Conservation (phyloP, 37 sponge, comb jelly and placozoan species). For the Aplysina aerophoba region DNA sequence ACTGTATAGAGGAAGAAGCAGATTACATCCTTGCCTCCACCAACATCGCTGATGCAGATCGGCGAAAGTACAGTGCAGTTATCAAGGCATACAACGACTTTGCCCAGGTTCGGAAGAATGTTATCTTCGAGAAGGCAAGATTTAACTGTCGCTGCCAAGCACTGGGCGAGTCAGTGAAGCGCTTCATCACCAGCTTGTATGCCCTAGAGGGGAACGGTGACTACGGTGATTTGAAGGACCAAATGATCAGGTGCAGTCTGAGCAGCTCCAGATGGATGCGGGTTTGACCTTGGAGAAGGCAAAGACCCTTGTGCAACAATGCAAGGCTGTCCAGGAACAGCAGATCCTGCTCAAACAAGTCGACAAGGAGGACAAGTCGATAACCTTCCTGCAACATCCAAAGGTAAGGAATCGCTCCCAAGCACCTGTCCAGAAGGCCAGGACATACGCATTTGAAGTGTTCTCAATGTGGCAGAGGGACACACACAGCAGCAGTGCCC, state of each 20-base stretch:
- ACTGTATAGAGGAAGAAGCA: slow-evolving; percentile 52
- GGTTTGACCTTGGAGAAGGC: slow-evolving; percentile 48
- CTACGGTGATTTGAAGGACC: slow-evolving; percentile 25
- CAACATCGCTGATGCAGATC: slow-evolving; percentile 31
- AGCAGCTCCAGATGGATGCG: slow-evolving; percentile 42
- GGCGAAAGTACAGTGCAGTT: slow-evolving; percentile 33
- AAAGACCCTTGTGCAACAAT: slow-evolving; percentile 40
- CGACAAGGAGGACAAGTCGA: background rate
- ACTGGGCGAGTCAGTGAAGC: slow-evolving; percentile 21
- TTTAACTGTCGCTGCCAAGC: slow-evolving; percentile 38
- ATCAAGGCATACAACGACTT: slow-evolving; percentile 35
- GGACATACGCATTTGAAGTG: background rate
- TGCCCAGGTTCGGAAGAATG: slow-evolving; percentile 38
- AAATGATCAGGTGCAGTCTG: slow-evolving; percentile 40
- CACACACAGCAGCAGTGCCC: slow-evolving; percentile 22
- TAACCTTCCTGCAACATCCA: background rate
- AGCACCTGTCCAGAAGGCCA: background rate
- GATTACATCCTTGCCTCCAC: slow-evolving; percentile 37
- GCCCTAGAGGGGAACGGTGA: slow-evolving; percentile 24
- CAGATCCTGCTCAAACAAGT: slow-evolving; percentile 5
- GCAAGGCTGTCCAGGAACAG: slow-evolving; percentile 51
- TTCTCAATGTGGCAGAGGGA: slow-evolving; percentile 24
- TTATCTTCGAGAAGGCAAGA: slow-evolving; percentile 37
- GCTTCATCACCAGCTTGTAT: slow-evolving; percentile 38
- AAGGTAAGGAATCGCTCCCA: background rate